phyloP scores from a whole-genome alignment of 2,888 invertebrate genomes.

The Lithosia quadra region DNA sequence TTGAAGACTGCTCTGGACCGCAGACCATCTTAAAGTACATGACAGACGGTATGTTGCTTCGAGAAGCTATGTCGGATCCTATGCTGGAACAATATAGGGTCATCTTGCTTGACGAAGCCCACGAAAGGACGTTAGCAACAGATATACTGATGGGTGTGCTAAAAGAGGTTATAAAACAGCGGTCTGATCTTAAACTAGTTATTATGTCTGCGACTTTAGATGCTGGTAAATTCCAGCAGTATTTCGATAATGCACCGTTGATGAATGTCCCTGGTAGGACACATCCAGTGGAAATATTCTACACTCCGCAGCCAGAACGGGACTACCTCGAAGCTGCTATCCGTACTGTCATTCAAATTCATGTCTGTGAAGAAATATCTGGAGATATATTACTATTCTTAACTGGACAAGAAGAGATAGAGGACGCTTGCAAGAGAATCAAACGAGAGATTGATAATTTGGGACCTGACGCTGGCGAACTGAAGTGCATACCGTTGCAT shows the following conservation, averaged over 20 bases:
- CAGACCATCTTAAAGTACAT: conserved; percentile 98
- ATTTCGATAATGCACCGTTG: conserved; percentile 99
- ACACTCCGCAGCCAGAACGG: conserved; percentile 98
- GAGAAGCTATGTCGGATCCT: conserved; percentile 99
- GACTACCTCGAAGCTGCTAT: conserved; percentile 99
- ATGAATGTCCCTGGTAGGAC: conserved; percentile 97
- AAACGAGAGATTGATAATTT: conserved; percentile 97
- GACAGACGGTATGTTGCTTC: conserved; percentile 99
- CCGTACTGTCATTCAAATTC: conserved; percentile 97
- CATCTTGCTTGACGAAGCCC: conserved; percentile 98
- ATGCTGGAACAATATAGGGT: conserved; percentile 98
- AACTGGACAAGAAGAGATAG: conserved; percentile 95
- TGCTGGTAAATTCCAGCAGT: conserved; percentile 99
- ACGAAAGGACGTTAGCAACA: conserved; percentile 99
- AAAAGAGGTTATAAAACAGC: conserved; percentile 98
- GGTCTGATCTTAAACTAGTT: conserved; percentile 97
- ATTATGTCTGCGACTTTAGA: conserved; percentile 99
- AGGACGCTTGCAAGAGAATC: conserved; percentile 99
- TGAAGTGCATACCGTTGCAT: conserved; percentile 99
- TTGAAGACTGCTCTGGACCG: conserved; percentile 98
- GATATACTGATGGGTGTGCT: conserved; percentile 99
- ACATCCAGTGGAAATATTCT: conserved; percentile 92
- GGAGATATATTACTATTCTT: conserved; percentile 98
- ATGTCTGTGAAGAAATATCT: conserved; percentile 96
- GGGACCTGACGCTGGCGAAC: conserved; percentile 98